Evolutionary conservation across 2,113 vertebrate genomes (phyloP).

Genomic region (Circaetus cinerascens): DNA sequence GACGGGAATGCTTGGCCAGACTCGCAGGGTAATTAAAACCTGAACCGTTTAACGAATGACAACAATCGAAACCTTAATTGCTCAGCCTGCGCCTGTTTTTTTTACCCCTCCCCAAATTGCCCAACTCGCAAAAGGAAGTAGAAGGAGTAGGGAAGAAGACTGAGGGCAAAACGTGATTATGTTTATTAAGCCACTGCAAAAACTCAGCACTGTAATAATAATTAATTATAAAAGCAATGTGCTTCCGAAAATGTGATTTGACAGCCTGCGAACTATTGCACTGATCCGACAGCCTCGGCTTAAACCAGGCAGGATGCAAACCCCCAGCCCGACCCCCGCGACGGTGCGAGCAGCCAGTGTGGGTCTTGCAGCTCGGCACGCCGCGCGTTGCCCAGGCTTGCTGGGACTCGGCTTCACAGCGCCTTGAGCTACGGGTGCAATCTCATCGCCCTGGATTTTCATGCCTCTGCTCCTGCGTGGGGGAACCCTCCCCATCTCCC

Average conservation of each 20-base stretch:
- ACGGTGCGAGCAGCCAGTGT: accelerated
- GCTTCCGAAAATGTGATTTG: slow-evolving; percentile 58
- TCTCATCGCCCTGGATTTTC: too few relatives aligned
- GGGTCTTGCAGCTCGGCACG: too few relatives aligned
- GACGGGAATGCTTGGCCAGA: background rate
- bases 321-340: background rate
- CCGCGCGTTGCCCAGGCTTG: background rate
- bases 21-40: slow-evolving; percentile 43
- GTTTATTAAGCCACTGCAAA: slow-evolving; percentile 70
- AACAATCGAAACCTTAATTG: slow-evolving; percentile 50
- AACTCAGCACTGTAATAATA: slow-evolving; percentile 52
- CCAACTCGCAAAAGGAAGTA: background rate
- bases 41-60: slow-evolving; percentile 21
- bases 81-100: background rate
- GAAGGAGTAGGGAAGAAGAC: background rate
- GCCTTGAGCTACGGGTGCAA: background rate
- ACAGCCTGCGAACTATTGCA: slow-evolving; percentile 37
- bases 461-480: background rate
- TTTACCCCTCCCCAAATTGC: background rate
- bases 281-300: background rate
- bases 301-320: slow-evolving; percentile 3
- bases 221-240: slow-evolving; percentile 77
- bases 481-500: background rate
- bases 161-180: slow-evolving; percentile 55
- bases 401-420: background rate